These are phyloP conservation scores for Nebria salina DNA, from an alignment of 2,888 invertebrate species.

Conservation along the genomic window DNA sequence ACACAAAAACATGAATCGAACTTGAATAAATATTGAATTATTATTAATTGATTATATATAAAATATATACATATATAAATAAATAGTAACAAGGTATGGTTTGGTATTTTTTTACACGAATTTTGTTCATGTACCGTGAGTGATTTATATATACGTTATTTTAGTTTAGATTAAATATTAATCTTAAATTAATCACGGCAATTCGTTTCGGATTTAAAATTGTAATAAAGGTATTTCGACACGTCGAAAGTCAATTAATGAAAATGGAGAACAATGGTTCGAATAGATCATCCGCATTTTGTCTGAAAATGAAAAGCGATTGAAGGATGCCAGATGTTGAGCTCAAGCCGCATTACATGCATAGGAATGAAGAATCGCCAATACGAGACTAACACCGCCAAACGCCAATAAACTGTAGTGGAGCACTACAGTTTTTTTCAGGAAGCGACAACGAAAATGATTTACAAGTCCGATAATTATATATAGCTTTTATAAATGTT, in stretches of 20 bases:
- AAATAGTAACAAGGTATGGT: too few species aligned
- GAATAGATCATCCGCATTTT: neutral
- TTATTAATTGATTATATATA: too few species aligned
- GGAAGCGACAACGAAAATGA: conserved; percentile 29
- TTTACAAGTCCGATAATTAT: conserved; percentile 18
- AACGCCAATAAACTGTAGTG: conserved; percentile 27
- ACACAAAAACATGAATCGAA: neutral
- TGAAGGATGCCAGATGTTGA: neutral
- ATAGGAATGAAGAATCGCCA: neutral
- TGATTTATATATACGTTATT: too few species aligned
- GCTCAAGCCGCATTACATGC: neutral
- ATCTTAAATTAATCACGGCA: too few species aligned
- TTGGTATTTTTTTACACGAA: too few species aligned
- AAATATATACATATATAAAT: too few species aligned
- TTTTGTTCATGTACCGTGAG: too few species aligned
- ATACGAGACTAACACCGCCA: conserved; percentile 23
- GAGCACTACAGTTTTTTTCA: conserved; percentile 28
- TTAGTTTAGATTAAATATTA: too few species aligned
- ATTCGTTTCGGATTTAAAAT: too few species aligned
- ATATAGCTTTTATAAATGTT: too few species aligned
- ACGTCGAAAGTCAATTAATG: neutral
- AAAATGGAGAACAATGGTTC: neutral
- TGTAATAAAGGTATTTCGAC: neutral
- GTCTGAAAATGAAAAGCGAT: neutral
- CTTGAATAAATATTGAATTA: too few species aligned